Base-by-base conservation (phyloP, 1,140 invertebrate genomes). In the Micrasema minimum region DNA sequence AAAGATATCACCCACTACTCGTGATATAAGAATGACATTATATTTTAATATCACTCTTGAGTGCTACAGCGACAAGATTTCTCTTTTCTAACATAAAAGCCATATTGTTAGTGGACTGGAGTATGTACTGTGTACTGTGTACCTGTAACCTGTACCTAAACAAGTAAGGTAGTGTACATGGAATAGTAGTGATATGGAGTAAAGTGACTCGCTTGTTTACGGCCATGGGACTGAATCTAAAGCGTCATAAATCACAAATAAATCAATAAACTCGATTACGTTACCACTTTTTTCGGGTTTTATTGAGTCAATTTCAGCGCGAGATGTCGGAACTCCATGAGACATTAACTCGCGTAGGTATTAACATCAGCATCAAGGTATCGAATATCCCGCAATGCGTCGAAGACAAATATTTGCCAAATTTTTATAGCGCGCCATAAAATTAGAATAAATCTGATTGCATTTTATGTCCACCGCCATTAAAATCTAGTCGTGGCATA, bases 381-480 rank as follows among this genome's bases (percentile, higher is more conserved):
- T 41, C 14, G 14, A 38, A 59, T 38, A 59, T 16, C 37, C 55
- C 55, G 55, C 55, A 41, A 16, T 41, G 55, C 31, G 37, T 38
- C 38, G 10, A 64, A 26, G 31, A 64, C 59, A 26, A 64, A 64
- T 64, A 64, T 46, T 64, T 46, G 59, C 59, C 59, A 64, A 59
- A 31, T 46, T 64, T 64, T 64, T 64, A 64, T 11, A 18, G 31
- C 41, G 18, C 23, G 22, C 26, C 12, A 46, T 64, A 64, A 64
- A 64, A 64, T 64, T 45, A 45, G 23, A 64, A 64, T 64, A 64
- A 64, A 64, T 45, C 59, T 45, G 59, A 45, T 64, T 64, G 22
- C 59, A 64, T 64, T 64, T 64, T 64, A 64, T 48, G 59, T 64
- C 59, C 23, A 38, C 23, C 59, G 43, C 22, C 59, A 64, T 64